Conservation (phyloP, 2,113 vertebrate species). For the Notarius lentiginosus region DNA sequence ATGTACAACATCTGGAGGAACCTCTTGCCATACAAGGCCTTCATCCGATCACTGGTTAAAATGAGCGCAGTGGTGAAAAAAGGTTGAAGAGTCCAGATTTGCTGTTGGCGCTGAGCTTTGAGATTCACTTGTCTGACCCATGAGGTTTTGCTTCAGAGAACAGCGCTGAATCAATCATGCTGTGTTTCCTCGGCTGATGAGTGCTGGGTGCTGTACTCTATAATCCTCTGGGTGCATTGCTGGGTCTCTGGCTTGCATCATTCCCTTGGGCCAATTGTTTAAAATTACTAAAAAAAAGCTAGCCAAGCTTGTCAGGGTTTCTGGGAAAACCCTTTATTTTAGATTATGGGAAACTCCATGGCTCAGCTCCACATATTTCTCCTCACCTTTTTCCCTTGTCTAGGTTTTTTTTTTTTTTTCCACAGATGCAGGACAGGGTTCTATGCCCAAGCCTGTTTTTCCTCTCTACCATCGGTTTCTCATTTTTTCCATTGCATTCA, state of each 20-base stretch:
- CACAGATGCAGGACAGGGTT: slow-evolving; percentile 58
- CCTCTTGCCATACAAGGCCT: slow-evolving; percentile 21
- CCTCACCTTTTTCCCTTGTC: not conserved
- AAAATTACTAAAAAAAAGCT: slow-evolving; percentile 23
- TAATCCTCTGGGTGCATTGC: not conserved
- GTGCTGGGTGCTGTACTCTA: not conserved
- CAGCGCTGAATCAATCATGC: not conserved
- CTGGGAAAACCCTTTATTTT: slow-evolving; percentile 75
- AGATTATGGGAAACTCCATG: slow-evolving; percentile 72
- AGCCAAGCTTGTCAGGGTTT: slow-evolving; percentile 50
- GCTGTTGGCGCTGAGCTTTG: not conserved
- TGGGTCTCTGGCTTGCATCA: not conserved
- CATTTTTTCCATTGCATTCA: slow-evolving; percentile 39
- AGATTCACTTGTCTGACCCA: not conserved
- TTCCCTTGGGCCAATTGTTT: slow-evolving; percentile 54
- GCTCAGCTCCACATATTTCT: slow-evolving; percentile 54
- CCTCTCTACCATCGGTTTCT: slow-evolving; percentile 62
- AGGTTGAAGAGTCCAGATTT: not conserved
- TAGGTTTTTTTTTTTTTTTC: slow-evolving; percentile 32
- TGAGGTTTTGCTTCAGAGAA: not conserved
- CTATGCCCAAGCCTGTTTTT: slow-evolving; percentile 43
- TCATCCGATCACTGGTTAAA: slow-evolving; percentile 20
- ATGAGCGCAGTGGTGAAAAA: not conserved
- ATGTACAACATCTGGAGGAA: slow-evolving; percentile 45
- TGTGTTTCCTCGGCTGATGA: not conserved